Conservation (phyloP, 1,140 invertebrate genomes). For the Chelonus insularis region DNA sequence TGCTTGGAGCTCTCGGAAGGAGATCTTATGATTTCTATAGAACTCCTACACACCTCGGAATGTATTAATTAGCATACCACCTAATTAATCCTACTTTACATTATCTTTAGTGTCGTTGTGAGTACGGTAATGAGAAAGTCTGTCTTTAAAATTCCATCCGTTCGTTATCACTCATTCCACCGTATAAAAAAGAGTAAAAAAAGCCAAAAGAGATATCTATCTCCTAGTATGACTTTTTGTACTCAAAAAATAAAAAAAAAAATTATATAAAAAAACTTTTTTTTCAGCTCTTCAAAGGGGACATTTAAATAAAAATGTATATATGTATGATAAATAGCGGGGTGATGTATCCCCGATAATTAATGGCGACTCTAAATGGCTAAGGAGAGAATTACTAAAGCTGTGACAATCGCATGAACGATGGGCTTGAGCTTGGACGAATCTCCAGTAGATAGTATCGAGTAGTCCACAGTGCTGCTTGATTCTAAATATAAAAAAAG, state of each 20-base stretch:
- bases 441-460: constrained; percentile 50
- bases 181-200: not conserved
- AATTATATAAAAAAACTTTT: not conserved
- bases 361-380: constrained; percentile 42
- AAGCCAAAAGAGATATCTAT: not conserved
- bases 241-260: not conserved
- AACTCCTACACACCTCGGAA: constrained; percentile 26
- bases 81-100: constrained; percentile 31
- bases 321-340: not conserved
- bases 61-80: constrained; percentile 32
- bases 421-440: constrained; percentile 51
- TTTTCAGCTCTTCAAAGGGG: not conserved
- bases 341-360: not conserved
- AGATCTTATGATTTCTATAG: not conserved
- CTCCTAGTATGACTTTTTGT: no score
- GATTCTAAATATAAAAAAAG: constrained; percentile 58
- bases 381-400: constrained; percentile 52
- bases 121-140: constrained; percentile 6
- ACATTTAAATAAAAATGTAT: not conserved
- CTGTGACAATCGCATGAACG: constrained; percentile 51
- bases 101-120: constrained; percentile 28
- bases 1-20: not conserved
- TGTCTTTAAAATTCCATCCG: constrained; percentile 10
- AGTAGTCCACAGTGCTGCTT: constrained; percentile 48
- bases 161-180: not conserved